A percentile compares a stretch with the other conserved stretches of the same genome.
phyloP scores from a whole-genome alignment of 2,888 invertebrate genomes.

The Tineola bisselliella region DNA sequence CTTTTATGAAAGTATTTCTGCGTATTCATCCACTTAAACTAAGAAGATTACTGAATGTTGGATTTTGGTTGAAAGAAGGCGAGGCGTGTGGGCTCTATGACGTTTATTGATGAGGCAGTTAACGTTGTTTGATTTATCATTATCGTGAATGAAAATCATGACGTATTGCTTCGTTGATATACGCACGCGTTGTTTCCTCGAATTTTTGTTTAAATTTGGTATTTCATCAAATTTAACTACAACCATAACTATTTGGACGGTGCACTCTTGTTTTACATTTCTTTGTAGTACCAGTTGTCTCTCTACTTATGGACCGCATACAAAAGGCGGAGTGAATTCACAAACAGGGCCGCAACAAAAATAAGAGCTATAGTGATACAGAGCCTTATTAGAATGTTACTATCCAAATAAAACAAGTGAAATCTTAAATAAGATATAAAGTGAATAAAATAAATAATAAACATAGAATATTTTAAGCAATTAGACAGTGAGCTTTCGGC shows the following conservation, averaged over 20 bases:
- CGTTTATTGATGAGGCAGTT: background rate
- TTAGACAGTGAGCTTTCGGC: background rate
- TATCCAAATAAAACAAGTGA: too few relatives aligned
- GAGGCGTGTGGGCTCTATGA: background rate
- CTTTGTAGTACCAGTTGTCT: too few relatives aligned
- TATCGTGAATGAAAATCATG: background rate
- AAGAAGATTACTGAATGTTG: background rate
- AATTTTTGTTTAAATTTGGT: background rate
- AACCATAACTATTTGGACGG: too few relatives aligned
- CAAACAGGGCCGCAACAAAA: too few relatives aligned
- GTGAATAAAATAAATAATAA: background rate
- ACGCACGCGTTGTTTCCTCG: background rate
- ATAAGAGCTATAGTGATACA: too few relatives aligned
- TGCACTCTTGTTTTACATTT: too few relatives aligned
- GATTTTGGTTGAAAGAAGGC: background rate
- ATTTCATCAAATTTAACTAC: background rate
- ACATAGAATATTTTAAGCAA: background rate
- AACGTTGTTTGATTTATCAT: background rate
- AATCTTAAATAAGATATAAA: background rate
- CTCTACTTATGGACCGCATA: too few relatives aligned
- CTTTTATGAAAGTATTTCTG: background rate
- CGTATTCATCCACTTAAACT: background rate
- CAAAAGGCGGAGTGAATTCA: too few relatives aligned
- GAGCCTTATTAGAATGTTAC: too few relatives aligned
- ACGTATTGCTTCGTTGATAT: background rate